Evolutionary conservation across 2,113 vertebrate genomes (phyloP), one percentile per base, ranked within the genome.

Genomic region (Rhinolophus sinicus): DNA sequence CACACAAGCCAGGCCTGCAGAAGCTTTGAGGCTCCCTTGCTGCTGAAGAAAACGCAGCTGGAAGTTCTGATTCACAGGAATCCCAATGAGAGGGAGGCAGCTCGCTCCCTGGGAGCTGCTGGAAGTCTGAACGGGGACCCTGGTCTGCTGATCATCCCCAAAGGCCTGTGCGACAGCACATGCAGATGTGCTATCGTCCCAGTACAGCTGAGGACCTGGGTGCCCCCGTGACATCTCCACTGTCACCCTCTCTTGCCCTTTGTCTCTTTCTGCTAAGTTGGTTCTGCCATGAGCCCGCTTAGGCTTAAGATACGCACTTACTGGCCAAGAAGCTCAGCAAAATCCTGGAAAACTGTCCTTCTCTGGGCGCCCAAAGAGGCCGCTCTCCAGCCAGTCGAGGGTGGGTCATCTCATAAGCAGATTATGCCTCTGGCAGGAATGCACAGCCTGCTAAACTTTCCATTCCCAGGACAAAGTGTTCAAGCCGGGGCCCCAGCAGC

Each of bases 381-480:
- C 22, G 0, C 98, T 97, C 97, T 96, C 97, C 92, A 86, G 97
- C 86, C 58, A 81, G 97, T 97, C 94, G 95, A 97, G 96, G 96
- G 96, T 87, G 94, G 80, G 83, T 0, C 0, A 98, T 82, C 96
- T 98, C 97, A 92, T 95, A 97, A 98, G 94, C 77, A 96, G 98
- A 98, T 97, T 96, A 98, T 85, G 97, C 93, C 95, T 93, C 85
- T 88, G 94, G 86, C 33, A 93, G 96, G 98, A 97, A 98, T 97
- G 98, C 86, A 93, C 93, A 76, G 88, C 93, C 97, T 58, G 77
- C 92, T 97, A 94, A 97, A 93, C 75, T 94, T 97, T 97, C 98
- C 96, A 97, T 98, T 98, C 97, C 96, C 81, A 44, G 97, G 97
- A 97, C 93, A 91, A 91, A 98, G 84, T 93, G 96, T 97, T 98